phyloP scores from a whole-genome alignment of 2,888 invertebrate species.

The Lasioglossum figueresi region DNA sequence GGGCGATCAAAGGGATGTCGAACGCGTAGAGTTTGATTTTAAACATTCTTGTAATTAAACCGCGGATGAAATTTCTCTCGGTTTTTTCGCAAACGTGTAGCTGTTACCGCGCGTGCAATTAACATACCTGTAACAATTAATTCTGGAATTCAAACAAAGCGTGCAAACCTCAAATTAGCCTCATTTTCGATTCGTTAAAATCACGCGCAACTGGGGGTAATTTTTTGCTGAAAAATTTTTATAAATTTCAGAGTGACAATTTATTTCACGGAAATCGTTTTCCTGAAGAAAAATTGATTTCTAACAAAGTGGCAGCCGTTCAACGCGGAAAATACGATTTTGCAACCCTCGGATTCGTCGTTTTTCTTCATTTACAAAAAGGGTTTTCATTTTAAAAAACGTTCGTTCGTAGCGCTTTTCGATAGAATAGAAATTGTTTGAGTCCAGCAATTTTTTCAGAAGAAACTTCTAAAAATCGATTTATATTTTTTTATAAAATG shows the following conservation, averaged over 20 bases:
- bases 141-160: background rate
- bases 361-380: no score
- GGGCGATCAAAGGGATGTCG: background rate
- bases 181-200: background rate
- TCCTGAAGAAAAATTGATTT: background rate
- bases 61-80: background rate
- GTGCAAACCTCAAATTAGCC: background rate
- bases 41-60: background rate
- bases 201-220: no score
- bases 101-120: background rate
- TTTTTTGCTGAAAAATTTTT: background rate
- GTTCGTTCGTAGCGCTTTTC: no score
- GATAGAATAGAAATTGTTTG: background rate
- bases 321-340: no score
- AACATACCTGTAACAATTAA: background rate
- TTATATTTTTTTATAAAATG: background rate
- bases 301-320: no score
- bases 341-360: no score
- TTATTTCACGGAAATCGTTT: no score
- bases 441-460: background rate
- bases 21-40: background rate
- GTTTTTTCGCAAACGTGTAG: background rate
- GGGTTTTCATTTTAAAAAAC: no score
- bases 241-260: background rate
- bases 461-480: background rate